Evolutionary conservation across 2,888 invertebrate genomes (phyloP).

Genomic region (Idaea biselata): DNA sequence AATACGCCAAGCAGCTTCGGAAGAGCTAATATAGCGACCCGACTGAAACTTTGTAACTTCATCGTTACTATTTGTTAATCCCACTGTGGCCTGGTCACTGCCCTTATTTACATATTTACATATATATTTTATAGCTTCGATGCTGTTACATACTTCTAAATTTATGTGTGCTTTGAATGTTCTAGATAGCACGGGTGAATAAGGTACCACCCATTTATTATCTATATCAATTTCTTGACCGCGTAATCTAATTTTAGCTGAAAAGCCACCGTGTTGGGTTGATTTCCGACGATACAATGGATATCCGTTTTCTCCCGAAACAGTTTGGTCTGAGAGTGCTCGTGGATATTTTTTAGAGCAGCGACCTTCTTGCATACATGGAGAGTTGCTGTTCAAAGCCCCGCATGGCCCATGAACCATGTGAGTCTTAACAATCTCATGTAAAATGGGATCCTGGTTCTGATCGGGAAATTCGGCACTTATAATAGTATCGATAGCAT

Average conservation of each 20-base stretch:
- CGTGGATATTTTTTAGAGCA: neutral
- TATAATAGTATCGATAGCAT: conserved; percentile 27
- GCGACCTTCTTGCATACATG: neutral
- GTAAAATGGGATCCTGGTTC: neutral
- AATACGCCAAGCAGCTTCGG: conserved; percentile 26
- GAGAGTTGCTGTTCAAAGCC: neutral
- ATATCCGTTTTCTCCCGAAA: neutral
- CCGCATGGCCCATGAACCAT: conserved; percentile 3
- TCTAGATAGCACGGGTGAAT: conserved; percentile 26
- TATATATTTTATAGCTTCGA: conserved; percentile 44
- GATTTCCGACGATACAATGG: neutral
- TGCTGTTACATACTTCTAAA: conserved; percentile 53
- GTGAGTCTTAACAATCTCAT: neutral
- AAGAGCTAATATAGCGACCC: conserved; percentile 22
- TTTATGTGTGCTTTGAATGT: conserved; percentile 25
- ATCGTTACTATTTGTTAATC: conserved; percentile 17
- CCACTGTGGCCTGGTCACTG: conserved; percentile 31
- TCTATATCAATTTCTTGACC: conserved; percentile 11
- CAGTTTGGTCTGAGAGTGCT: neutral
- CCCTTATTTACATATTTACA: conserved; percentile 34
- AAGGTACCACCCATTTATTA: conserved; percentile 31
- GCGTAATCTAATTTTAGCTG: neutral
- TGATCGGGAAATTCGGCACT: conserved; percentile 6
- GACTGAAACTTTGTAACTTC: conserved; percentile 21
- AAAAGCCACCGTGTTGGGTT: neutral